phyloP scores from a whole-genome alignment of 2,113 vertebrate species.

The Sigmodon hispidus region DNA sequence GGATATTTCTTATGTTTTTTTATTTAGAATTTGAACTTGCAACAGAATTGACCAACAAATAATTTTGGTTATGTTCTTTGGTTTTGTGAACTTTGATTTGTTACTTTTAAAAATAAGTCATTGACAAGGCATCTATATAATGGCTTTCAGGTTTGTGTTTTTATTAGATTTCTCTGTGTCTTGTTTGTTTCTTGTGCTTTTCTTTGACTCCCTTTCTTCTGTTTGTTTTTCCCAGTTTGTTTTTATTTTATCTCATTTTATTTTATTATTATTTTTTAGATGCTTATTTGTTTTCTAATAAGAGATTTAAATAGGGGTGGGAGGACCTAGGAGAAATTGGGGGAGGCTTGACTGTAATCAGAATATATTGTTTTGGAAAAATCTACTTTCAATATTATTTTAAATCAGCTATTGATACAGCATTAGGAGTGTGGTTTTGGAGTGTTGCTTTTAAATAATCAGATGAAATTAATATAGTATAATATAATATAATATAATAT shows the following conservation, averaged over 20 bases:
- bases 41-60: not conserved
- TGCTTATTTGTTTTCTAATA: not conserved
- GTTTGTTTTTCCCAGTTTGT: not conserved
- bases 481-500: not conserved
- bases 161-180: not conserved
- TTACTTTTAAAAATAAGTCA: not conserved
- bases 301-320: not conserved
- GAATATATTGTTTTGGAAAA: not conserved
- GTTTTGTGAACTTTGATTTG: not conserved
- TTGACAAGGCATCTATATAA: not conserved
- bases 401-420: not conserved
- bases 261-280: not conserved
- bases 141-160: not conserved
- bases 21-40: not conserved
- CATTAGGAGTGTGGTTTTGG: not conserved
- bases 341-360: not conserved
- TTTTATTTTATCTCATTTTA: not conserved
- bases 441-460: not conserved
- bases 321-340: not conserved
- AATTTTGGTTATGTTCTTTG: not conserved
- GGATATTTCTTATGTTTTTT: not conserved
- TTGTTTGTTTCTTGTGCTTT: not conserved
- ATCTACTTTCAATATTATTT: not conserved
- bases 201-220: not conserved
- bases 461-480: not conserved